Evolutionary conservation across 2,888 invertebrate species (phyloP), one percentile per base, ranked within the genome.

Genomic region (Bedellia somnulentella): DNA sequence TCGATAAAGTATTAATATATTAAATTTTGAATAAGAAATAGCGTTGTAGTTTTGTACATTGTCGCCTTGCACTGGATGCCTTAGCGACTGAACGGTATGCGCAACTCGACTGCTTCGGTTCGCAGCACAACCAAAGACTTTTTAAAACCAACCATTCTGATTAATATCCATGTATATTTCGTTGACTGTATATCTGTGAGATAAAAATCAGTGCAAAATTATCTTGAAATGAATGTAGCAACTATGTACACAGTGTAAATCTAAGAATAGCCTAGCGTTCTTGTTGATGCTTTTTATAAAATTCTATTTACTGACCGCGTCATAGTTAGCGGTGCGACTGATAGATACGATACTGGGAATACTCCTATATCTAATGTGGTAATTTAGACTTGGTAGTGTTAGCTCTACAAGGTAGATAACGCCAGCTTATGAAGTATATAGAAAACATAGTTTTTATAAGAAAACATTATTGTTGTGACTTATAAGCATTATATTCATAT

Each of bases 121-220:
- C n/a, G n/a, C n/a, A n/a, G n/a, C n/a, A n/a, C n/a, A n/a, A n/a
- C n/a, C n/a, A n/a, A n/a, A n/a, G n/a, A n/a, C n/a, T n/a, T n/a
- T n/a, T n/a, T n/a, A n/a, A n/a, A n/a, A n/a, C n/a, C n/a, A n/a
- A n/a, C n/a, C n/a, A n/a, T n/a, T n/a, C n/a, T n/a, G n/a, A n/a
- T n/a, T n/a, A n/a, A n/a, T n/a, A n/a, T n/a, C n/a, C n/a, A n/a
- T n/a, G n/a, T n/a, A n/a, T n/a, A n/a, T n/a, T n/a, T n/a, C n/a
- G n/a, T n/a, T n/a, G n/a, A n/a, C n/a, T n/a, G n/a, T n/a, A n/a
- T n/a, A n/a, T n/a, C n/a, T n/a, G n/a, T n/a, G n/a, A n/a, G n/a
- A n/a, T n/a, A n/a, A n/a, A n/a, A n/a, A n/a, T n/a, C n/a, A n/a
- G 67, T 71, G 73, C 67, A 70, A 68, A 71, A 71, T 70, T 70